Evolutionary conservation across 1,140 invertebrate genomes (phyloP), one percentile per base, ranked within the genome.

Genomic region (Magallana ariakensis): DNA sequence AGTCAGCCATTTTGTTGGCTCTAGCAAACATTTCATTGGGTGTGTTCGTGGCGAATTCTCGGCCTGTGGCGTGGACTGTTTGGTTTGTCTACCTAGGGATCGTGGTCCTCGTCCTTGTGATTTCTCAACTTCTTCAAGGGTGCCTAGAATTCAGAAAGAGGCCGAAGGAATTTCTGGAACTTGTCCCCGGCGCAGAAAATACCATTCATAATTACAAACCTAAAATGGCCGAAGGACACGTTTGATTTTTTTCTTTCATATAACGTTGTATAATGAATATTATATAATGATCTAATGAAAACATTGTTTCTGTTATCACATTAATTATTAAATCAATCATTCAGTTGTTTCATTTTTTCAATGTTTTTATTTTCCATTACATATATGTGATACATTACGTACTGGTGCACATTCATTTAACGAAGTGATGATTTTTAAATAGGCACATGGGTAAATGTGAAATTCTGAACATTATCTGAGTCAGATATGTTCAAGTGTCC

Each of bases 11-110:
- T 60, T 13, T 86, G 33, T 22, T 91, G 15, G 91, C 87, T 7
- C 66, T 87, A 13, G 83, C 87, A 1, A 91, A 90, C 66, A 91
- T 91, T 53, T 87, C 87, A 11, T 85, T 91, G 19, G 91, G 91
- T 10, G 86, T 90, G 7, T 90, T 90, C 57, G 54, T 89, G 33
- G 90, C 90, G 11, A 86, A 88, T 13, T 56, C 87, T 2, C 57
- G 87, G 13, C 57, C 56, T 54, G 58, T 90, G 54, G 85, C 88
- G 57, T 88, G 90, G 85, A 55, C 85, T 16, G 16, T 87, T 11
- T 91, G 90, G 91, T 90, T 89, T 81, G 70, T 62, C 60, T 90
- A 89, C 85, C 62, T 91, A 0, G 80, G 88, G 15, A 58, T 88
- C 22, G 53, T 87, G 1, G 33, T 90, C 54, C 15, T 89, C 13